phyloP scores from a whole-genome alignment of 1,140 invertebrate genomes.

The Oryzaephilus surinamensis region DNA sequence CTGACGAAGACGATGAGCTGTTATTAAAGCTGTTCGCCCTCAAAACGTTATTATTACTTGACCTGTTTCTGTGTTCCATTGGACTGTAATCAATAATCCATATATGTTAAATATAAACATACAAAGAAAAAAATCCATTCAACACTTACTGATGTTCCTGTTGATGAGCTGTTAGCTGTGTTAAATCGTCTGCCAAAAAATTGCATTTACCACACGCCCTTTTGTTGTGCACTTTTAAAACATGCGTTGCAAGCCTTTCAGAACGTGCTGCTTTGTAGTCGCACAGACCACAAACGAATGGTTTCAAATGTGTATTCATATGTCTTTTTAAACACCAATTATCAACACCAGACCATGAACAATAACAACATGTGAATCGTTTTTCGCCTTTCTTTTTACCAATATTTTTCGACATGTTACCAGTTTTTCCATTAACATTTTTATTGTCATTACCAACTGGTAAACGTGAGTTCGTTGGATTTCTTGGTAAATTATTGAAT shows the following conservation, averaged over 20 bases:
- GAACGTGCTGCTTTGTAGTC: slow-evolving; percentile 84
- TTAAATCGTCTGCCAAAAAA: slow-evolving; percentile 70
- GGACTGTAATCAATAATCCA: slow-evolving; percentile 27
- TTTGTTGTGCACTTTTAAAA: slow-evolving; percentile 84
- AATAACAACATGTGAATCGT: slow-evolving; percentile 71
- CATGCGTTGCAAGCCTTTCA: slow-evolving; percentile 76
- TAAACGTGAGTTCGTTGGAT: slow-evolving; percentile 14
- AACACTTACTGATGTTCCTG: slow-evolving; percentile 52
- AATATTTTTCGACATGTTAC: slow-evolving; percentile 17
- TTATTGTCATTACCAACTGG: slow-evolving; percentile 17
- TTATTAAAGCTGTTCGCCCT: slow-evolving; percentile 22
- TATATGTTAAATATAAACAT: not conserved
- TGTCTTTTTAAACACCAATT: slow-evolving; percentile 88
- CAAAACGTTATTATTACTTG: slow-evolving; percentile 25
- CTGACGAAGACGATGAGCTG: slow-evolving; percentile 13
- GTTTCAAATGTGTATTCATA: slow-evolving; percentile 84
- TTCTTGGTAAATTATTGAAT: slow-evolving; percentile 28
- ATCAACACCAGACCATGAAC: slow-evolving; percentile 84
- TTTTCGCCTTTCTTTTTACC: slow-evolving; percentile 36
- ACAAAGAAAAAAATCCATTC: not conserved
- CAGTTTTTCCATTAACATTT: slow-evolving; percentile 19
- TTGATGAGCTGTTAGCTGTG: slow-evolving; percentile 64
- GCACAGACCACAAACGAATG: slow-evolving; percentile 77
- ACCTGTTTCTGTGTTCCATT: slow-evolving; percentile 30
- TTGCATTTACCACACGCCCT: slow-evolving; percentile 77